Conservation (phyloP, 2,113 vertebrate species). For the Chamaetylas fuelleborni region DNA sequence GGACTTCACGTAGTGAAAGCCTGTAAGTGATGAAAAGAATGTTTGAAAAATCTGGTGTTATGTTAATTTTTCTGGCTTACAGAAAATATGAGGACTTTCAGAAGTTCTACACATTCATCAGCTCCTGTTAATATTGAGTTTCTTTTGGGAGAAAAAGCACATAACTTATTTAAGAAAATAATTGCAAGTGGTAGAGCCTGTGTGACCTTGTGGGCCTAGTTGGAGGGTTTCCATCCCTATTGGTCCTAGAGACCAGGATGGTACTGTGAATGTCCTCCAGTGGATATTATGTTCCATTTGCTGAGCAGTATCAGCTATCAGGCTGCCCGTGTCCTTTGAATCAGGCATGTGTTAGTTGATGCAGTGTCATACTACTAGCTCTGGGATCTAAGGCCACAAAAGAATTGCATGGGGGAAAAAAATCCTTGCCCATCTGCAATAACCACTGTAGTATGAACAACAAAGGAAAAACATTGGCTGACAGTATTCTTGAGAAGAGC, state of each 20-base stretch:
- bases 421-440: not conserved
- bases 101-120: not conserved
- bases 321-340: not conserved
- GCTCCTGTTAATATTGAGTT: not conserved
- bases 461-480: not conserved
- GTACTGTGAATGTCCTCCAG: not conserved
- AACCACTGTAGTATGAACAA: not conserved
- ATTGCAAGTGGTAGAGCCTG: not conserved
- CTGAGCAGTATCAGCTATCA: not conserved
- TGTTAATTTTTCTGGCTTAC: not conserved
- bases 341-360: not conserved
- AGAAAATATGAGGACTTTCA: not conserved
- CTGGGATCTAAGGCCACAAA: not conserved
- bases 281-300: not conserved
- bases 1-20: not conserved
- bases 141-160: not conserved
- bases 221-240: not conserved
- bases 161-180: not conserved
- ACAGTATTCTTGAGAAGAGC: not conserved
- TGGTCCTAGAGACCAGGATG: not conserved
- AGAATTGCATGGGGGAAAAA: accelerated
- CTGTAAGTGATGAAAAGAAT: not conserved
- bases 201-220: not conserved
- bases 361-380: not conserved
- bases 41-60: not conserved